Evolutionary conservation across 2,113 vertebrate genomes (phyloP), one percentile per base, ranked within the genome.

Genomic region (Chlamydotis undulata): DNA sequence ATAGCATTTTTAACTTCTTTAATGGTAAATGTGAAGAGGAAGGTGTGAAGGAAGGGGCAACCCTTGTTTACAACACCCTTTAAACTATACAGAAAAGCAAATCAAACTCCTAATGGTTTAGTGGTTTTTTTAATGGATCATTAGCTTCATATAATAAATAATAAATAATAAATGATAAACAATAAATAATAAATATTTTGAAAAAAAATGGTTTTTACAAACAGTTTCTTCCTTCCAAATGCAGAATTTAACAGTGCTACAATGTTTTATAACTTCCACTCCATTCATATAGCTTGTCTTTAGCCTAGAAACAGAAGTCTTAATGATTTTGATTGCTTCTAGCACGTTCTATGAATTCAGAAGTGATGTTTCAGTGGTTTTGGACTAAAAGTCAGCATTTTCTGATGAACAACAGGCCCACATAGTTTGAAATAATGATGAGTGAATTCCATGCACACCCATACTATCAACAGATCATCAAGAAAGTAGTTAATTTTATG

Each of bases 161-260:
- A 95, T 14, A 96, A 85, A 97, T 96, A 97, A 95, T 14, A 96
- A 85, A 97, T 96, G 35, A 91, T 93, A 74, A 84, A 90, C 91
- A 97, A 95, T 14, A 96, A 85, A 97, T 96, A 97, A 95, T 14
- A 96, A 85, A 97, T 96, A 97, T 86, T 97, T 97, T 96, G 83
- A 96, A 90, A 90, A 96, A 96, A 73, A 49, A 55, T 90, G 75
- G 33, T 50, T 85, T 96, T 97, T 96, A 89, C 68, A 95, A 97
- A 95, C 65, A 94, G 80, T 94, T 92, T 96, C 80, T 97, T 94
- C 86, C 68, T 96, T 94, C 87, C 78, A 89, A 95, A 96, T 68
- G 81, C 50, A 82, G 95, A 96, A 93, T 97, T 94, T 97, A 97
- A 97, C 65, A 96, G 67, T 95, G 84, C 87, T 84, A 77, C 73